A percentile compares a stretch with the other conserved stretches of the same genome.
Conservation (phyloP, 2,888 invertebrate species). For the Kryphioiulus occultus region DNA sequence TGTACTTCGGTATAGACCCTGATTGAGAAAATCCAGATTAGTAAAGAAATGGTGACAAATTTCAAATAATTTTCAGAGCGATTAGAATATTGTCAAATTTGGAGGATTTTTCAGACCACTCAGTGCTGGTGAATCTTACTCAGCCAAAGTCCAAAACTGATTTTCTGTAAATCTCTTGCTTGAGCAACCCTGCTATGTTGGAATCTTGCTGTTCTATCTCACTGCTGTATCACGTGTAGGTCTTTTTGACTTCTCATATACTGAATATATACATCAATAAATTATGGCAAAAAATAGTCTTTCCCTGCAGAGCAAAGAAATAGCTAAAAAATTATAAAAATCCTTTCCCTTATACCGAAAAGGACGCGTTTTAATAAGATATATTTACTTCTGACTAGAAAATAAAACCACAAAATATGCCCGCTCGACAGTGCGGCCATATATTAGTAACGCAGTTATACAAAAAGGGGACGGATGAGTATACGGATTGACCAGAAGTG, state of each 20-base stretch:
- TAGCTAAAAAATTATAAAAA: slow-evolving; percentile 33
- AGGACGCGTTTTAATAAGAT: neutral
- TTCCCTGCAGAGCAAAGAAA: neutral
- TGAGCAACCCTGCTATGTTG: no score
- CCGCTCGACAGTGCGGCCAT: neutral
- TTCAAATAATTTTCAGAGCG: no score
- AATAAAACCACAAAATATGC: slow-evolving; percentile 2
- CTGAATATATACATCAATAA: slow-evolving; percentile 5
- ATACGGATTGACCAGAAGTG: neutral
- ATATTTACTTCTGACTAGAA: slow-evolving; percentile 47
- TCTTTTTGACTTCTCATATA: slow-evolving; percentile 5
- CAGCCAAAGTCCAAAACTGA: neutral
- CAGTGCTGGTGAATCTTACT: no score
- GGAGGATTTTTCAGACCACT: no score
- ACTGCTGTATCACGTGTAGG: neutral
- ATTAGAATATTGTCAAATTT: no score
- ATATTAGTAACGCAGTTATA: slow-evolving; percentile 36
- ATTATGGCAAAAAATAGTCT: neutral
- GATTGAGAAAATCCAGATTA: no score
- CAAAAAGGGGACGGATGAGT: slow-evolving; percentile 27
- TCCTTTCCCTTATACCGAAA: slow-evolving; percentile 45
- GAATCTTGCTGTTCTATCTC: no score
- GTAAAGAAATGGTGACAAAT: no score
- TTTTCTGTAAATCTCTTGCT: neutral
- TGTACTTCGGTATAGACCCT: neutral